These are phyloP conservation scores for Oriolus oriolus DNA, from an alignment of 2,113 vertebrate genomes.

Conservation along the genomic window DNA sequence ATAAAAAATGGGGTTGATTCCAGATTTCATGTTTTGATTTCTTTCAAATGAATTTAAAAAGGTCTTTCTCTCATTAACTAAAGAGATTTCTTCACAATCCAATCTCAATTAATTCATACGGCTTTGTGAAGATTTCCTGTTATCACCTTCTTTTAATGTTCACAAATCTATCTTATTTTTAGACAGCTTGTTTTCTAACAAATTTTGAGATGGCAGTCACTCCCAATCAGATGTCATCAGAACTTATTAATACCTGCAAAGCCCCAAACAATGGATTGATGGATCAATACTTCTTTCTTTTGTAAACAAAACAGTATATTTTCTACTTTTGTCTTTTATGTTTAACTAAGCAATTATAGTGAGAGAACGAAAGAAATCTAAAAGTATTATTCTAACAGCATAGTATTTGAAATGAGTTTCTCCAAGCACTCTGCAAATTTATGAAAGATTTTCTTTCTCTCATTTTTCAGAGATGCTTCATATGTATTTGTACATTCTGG, in stretches of 20 bases:
- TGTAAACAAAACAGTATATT: neutral
- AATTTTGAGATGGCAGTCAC: neutral
- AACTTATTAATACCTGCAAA: neutral
- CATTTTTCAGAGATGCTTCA: neutral
- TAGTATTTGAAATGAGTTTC: neutral
- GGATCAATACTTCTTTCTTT: neutral
- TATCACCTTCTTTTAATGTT: neutral
- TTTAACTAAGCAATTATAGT: neutral
- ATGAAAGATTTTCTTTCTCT: neutral
- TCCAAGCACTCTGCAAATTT: neutral
- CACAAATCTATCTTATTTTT: neutral
- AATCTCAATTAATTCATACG: neutral
- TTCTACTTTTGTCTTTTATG: neutral
- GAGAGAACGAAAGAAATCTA: neutral
- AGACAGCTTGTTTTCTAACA: neutral
- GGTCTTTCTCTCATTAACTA: neutral
- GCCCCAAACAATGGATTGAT: neutral
- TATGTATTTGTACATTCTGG: neutral
- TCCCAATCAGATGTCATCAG: neutral
- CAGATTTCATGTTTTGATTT: neutral
- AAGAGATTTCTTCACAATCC: neutral
- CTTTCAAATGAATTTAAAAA: neutral
- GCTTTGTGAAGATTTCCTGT: neutral
- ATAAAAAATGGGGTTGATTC: neutral
- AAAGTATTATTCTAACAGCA: neutral